Evolutionary conservation across 2,113 vertebrate genomes (phyloP), one percentile per base, ranked within the genome.

Genomic region (Engraulis encrasicolus): DNA sequence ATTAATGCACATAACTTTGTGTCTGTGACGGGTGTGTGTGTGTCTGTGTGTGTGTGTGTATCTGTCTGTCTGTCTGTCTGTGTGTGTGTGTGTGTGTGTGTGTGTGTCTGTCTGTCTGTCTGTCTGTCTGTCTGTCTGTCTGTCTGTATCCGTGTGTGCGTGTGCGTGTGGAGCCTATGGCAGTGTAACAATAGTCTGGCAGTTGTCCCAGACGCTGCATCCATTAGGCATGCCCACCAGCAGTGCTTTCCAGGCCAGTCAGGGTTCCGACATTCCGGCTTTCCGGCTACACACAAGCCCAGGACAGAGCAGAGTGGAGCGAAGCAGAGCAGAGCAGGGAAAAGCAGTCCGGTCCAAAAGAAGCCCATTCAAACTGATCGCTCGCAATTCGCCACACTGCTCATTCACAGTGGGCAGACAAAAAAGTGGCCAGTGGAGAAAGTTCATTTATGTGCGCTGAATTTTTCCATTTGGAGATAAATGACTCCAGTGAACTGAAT

Each of bases 101-200:
- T 71, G 27, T 17, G 66, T 74, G 66, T 85, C 81, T 84, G 83
- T 86, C 78, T 36, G 82, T 81, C 36, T 58, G 40, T 84, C 81
- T 81, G 82, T 50, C 80, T 18, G 37, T 54, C 52, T 34, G 50
- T 58, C 37, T 12, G 52, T 19, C 23, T 80, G n/a, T 87, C 17
- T 88, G 79, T 31, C 2, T 66, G 52, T 23, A 12, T 71, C 23
- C 15, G 45, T 31, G 11, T 34, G 86, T 78, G 82, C 91, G 89
- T 91, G 88, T 91, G 88, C 85, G 87, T 91, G 91, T 90, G 92
- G 90, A 93, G 88, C 90, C 90, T 89, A 91, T 88, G 92, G 87
- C 90, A 90, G 87, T 91, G 91, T 91, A 94, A 93, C 91, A 93
- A 92, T 90, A 90, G 90, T 91, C 92, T 92, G 92, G 93, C 92